Percentiles rank a stretch among this genome's conserved stretches.
These are phyloP conservation scores for Epinotia ramella DNA, from an alignment of 2,888 invertebrate species.

Conservation along the genomic window DNA sequence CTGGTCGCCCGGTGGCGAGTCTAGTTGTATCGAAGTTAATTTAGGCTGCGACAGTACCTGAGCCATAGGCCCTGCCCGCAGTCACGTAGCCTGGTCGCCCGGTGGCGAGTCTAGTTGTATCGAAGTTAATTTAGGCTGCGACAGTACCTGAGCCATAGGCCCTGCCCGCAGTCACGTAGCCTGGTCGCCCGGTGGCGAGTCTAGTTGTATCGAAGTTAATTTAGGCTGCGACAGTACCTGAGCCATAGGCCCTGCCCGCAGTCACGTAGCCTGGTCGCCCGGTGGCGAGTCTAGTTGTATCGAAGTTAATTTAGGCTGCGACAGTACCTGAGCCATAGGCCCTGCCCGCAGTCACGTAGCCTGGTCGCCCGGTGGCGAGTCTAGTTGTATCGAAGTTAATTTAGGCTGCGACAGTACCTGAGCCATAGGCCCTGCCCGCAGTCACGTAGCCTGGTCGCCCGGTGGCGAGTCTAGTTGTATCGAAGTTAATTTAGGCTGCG, in stretches of 20 bases:
- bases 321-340: constrained; percentile 53
- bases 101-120: constrained; percentile 18
- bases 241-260: constrained; percentile 59
- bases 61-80: constrained; percentile 59
- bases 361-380: constrained; percentile 50
- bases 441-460: constrained; percentile 72
- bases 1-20: constrained; percentile 50
- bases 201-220: constrained; percentile 49
- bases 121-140: constrained; percentile 59
- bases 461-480: constrained; percentile 18
- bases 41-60: constrained; percentile 57
- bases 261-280: constrained; percentile 72
- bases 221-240: constrained; percentile 57
- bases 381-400: constrained; percentile 49
- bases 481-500: constrained; percentile 59
- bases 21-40: constrained; percentile 49
- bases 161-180: constrained; percentile 76
- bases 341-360: constrained; percentile 76
- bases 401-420: constrained; percentile 57
- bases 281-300: constrained; percentile 18
- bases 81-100: constrained; percentile 72
- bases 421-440: constrained; percentile 59
- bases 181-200: constrained; percentile 50
- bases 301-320: constrained; percentile 59
- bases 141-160: constrained; percentile 53